These are phyloP conservation scores for Xyliphius kryptos DNA, from an alignment of 2,113 vertebrate genomes.

Conservation along the genomic window DNA sequence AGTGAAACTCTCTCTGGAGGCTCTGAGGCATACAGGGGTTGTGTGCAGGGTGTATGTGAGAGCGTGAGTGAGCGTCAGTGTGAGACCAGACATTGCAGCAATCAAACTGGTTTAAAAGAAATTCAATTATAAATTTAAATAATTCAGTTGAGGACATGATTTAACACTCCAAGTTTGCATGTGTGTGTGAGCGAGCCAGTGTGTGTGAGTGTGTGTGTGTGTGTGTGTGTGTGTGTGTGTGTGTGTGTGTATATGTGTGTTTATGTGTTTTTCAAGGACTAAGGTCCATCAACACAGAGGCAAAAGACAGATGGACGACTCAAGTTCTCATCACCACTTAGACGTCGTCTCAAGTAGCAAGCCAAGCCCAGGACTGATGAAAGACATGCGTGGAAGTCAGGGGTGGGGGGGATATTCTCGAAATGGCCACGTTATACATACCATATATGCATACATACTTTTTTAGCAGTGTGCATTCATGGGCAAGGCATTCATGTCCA, in stretches of 20 bases:
- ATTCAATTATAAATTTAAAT: no score
- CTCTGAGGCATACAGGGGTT: background rate
- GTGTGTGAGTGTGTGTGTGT: no score
- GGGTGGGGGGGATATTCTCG: no score
- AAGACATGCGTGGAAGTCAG: conserved; percentile 22
- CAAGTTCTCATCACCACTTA: conserved; percentile 22
- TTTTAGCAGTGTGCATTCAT: conserved; percentile 5
- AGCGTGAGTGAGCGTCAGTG: no score
- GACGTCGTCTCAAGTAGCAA: conserved; percentile 32
- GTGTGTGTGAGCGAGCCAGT: no score
- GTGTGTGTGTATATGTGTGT: background rate
- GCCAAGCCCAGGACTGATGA: conserved; percentile 6
- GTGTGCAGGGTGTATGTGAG: background rate
- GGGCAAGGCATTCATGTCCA: conserved; percentile 58
- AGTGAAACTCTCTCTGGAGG: conserved; percentile 6
- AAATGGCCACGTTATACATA: no score
- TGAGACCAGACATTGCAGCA: no score
- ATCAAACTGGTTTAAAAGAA: no score
- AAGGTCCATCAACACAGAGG: conserved; percentile 27
- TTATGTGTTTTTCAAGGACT: conserved; percentile 25
- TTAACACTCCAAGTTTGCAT: no score
- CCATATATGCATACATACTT: no score
- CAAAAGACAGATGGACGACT: conserved; percentile 38
- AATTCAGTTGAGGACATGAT: no score
- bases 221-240: background rate